These are phyloP conservation scores for Dolomedes plantarius DNA, from an alignment of 2,888 invertebrate species.

Conservation along the genomic window DNA sequence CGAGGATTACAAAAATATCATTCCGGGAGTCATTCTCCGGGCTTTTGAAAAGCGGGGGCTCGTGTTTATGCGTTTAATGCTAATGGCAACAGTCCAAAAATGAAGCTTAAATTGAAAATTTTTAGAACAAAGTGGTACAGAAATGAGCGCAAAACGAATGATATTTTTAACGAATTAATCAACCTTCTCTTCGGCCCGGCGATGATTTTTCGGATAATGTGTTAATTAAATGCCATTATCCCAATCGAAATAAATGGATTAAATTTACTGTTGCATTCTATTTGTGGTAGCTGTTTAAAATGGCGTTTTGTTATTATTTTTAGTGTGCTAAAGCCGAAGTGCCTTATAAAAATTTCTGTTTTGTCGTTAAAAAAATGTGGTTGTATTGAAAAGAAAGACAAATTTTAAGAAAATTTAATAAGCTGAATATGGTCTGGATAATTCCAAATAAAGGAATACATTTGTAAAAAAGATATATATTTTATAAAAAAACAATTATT, in stretches of 20 bases:
- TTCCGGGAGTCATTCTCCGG: not conserved
- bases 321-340: too few relatives aligned
- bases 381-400: too few relatives aligned
- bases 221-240: not conserved
- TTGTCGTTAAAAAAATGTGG: too few relatives aligned
- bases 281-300: too few relatives aligned
- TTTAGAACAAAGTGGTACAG: not conserved
- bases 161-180: not conserved
- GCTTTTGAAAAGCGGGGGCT: not conserved
- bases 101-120: not conserved
- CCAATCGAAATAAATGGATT: not conserved
- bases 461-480: too few relatives aligned
- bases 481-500: too few relatives aligned
- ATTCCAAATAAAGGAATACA: too few relatives aligned
- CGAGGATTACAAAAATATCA: not conserved
- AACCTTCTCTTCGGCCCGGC: not conserved
- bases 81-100: slow-evolving; percentile 12
- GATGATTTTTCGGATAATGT: not conserved
- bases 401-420: too few relatives aligned
- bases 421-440: too few relatives aligned
- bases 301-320: too few relatives aligned
- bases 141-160: not conserved
- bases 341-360: too few relatives aligned
- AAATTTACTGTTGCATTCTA: not conserved
- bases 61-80: not conserved